Conservation (phyloP, 2,888 invertebrate species). For the Pachycephus smyrnensis region DNA sequence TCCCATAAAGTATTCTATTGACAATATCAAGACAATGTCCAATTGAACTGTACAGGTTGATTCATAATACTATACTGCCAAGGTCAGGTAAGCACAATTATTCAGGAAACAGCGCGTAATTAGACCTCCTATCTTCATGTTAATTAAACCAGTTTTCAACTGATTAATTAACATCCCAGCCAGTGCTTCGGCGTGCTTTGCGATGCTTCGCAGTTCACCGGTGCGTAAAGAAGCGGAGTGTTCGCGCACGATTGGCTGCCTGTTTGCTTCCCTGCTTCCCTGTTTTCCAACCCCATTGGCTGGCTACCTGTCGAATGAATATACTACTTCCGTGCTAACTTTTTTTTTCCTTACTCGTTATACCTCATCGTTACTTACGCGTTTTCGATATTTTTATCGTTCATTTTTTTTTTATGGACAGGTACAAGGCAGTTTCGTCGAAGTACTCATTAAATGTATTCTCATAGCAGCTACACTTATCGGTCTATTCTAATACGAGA, state of each 20-base stretch:
- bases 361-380: not conserved
- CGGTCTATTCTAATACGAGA: not conserved
- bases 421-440: not conserved
- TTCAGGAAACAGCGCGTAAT: slow-evolving; percentile 28
- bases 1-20: not conserved
- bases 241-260: not conserved
- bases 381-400: not conserved
- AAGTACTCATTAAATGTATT: not conserved
- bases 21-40: not conserved
- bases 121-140: slow-evolving; percentile 37
- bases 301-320: not conserved
- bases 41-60: not conserved
- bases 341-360: not conserved
- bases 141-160: slow-evolving; percentile 42
- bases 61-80: not conserved
- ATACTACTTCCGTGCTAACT: not conserved
- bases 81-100: slow-evolving; percentile 11
- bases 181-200: not conserved
- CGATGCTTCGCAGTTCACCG: not conserved
- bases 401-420: not conserved
- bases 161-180: slow-evolving; percentile 34
- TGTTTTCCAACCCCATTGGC: not conserved
- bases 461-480: not conserved
- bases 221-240: not conserved
- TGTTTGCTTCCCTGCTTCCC: not conserved